phyloP scores from a whole-genome alignment of 1,140 invertebrate species.

The Babylonia areolata region DNA sequence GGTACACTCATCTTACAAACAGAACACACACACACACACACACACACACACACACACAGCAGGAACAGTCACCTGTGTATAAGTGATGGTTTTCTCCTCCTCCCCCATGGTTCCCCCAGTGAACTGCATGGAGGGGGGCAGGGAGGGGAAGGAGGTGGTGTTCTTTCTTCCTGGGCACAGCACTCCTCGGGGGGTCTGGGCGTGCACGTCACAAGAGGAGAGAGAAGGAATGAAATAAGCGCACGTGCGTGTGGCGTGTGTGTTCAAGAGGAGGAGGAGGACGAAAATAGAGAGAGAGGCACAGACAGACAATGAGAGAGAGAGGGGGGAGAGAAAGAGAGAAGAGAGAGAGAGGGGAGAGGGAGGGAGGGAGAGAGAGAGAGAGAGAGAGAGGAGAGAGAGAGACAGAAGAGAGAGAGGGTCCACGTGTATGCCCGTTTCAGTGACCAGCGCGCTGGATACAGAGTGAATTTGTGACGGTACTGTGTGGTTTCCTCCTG shows the following conservation, averaged over 20 bases:
- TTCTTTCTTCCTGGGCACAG: slow-evolving; percentile 32
- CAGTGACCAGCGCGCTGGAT: too few relatives aligned
- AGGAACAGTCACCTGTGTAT: slow-evolving; percentile 14
- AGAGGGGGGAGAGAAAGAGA: neutral
- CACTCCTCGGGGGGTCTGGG: slow-evolving; percentile 26
- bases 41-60: slow-evolving; percentile 23
- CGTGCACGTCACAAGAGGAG: neutral
- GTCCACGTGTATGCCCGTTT: too few relatives aligned
- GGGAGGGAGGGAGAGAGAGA: neutral
- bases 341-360: neutral
- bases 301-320: neutral
- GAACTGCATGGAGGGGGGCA: slow-evolving; percentile 28
- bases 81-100: slow-evolving; percentile 13
- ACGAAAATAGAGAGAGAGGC: neutral
- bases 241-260: too few relatives aligned
- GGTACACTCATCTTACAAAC: too few relatives aligned
- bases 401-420: neutral
- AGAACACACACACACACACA: slow-evolving; percentile 23
- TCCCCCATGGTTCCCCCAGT: slow-evolving; percentile 13
- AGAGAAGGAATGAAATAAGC: neutral
- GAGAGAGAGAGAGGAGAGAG: neutral
- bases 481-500: too few relatives aligned
- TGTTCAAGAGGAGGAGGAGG: neutral
- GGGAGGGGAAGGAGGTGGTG: neutral
- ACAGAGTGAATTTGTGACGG: too few relatives aligned